These are phyloP conservation scores for Anthoscopus minutus DNA, from an alignment of 2,113 vertebrate species.

Conservation along the genomic window DNA sequence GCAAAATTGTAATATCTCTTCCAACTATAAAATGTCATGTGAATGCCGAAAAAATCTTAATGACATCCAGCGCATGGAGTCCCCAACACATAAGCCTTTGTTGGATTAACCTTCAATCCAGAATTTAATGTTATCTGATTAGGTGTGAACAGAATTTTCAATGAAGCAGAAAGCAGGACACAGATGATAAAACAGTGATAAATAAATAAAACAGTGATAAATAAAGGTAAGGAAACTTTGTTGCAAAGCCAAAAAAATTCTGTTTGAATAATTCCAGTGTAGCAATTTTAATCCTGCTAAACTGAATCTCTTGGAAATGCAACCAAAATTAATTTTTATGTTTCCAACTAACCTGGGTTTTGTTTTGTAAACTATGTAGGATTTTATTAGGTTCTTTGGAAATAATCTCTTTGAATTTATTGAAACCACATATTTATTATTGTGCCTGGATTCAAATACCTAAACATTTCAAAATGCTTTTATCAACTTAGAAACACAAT, in stretches of 20 bases:
- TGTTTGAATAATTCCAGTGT: slow-evolving; percentile 2
- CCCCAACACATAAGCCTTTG: not conserved
- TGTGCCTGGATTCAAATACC: not conserved
- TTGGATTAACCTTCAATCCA: slow-evolving; percentile 22
- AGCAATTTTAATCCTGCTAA: not conserved
- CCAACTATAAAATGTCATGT: not conserved
- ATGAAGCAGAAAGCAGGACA: slow-evolving; percentile 64
- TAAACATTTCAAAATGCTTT: not conserved
- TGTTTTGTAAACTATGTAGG: not conserved
- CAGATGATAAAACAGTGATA: slow-evolving; percentile 63
- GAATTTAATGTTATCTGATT: slow-evolving; percentile 50
- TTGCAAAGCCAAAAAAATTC: slow-evolving; percentile 15
- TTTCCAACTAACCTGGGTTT: not conserved
- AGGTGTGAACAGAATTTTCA: slow-evolving; percentile 61
- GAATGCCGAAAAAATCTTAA: not conserved
- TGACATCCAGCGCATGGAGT: not conserved
- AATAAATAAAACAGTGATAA: too few relatives aligned
- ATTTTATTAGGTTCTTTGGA: not conserved
- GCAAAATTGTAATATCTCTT: slow-evolving; percentile 9
- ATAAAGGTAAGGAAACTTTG: slow-evolving; percentile 35
- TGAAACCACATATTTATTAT: not conserved
- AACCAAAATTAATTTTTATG: not conserved
- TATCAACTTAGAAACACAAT: not conserved
- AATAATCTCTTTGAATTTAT: not conserved
- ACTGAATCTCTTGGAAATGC: not conserved